Evolutionary conservation across 2,888 invertebrate species (phyloP).

Genomic region (Acronicta alni): DNA sequence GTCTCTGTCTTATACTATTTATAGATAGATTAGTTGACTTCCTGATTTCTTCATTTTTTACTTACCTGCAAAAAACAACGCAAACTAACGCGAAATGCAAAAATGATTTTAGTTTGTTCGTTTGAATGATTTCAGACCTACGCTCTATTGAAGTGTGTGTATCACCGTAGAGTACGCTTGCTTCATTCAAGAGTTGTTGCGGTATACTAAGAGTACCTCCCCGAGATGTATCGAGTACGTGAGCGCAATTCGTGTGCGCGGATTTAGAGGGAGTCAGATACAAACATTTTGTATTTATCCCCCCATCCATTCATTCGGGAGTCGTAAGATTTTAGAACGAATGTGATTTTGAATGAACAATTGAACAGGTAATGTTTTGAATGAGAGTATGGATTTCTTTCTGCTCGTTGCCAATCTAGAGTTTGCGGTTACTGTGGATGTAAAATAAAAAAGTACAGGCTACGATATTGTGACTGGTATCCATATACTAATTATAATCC

Average conservation of each 20-base stretch:
- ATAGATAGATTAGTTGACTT: too few species aligned
- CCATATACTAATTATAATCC: too few species aligned
- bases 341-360: neutral
- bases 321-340: neutral
- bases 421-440: too few species aligned
- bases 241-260: slow-evolving; percentile 7
- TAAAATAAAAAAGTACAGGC: too few species aligned
- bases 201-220: slow-evolving; percentile 32
- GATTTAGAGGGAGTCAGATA: slow-evolving; percentile 7
- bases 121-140: slow-evolving; percentile 34
- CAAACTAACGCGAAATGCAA: too few species aligned
- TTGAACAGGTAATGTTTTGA: neutral
- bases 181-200: slow-evolving; percentile 42
- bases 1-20: too few species aligned
- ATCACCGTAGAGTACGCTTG: slow-evolving; percentile 20
- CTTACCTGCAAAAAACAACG: too few species aligned
- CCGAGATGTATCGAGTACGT: slow-evolving; percentile 23
- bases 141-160: slow-evolving; percentile 43
- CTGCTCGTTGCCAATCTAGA: too few species aligned
- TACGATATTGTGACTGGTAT: too few species aligned
- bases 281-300: neutral
- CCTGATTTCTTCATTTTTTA: too few species aligned
- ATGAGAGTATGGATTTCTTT: neutral
- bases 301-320: neutral
- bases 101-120: too few species aligned